Conservation (phyloP, 2,113 vertebrate genomes). For the Sylvia atricapilla region DNA sequence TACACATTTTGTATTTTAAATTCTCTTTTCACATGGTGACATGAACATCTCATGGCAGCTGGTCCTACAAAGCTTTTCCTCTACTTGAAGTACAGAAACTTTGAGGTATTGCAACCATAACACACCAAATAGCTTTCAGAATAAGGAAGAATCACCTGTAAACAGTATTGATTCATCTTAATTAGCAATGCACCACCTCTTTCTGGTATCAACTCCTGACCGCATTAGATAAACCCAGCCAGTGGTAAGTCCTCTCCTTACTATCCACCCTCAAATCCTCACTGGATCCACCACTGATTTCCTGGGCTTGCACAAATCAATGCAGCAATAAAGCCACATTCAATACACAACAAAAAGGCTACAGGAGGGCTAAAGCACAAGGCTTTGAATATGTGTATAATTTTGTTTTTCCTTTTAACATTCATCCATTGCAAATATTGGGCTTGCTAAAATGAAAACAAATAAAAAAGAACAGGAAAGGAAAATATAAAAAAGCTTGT, state of each 20-base stretch:
- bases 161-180: not conserved
- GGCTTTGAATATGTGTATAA: constrained; percentile 1
- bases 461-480: constrained; percentile 11
- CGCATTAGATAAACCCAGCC: not conserved
- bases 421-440: constrained; percentile 64
- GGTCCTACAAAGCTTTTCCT: not conserved
- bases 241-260: not conserved
- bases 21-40: not conserved
- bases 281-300: constrained; percentile 56
- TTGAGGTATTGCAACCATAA: not conserved
- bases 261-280: not conserved
- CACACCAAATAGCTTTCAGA: not conserved
- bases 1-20: not conserved
- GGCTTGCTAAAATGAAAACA: constrained; percentile 50
- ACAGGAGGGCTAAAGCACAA: constrained; percentile 66
- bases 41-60: not conserved
- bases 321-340: constrained; percentile 78
- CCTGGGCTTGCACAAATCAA: constrained; percentile 64
- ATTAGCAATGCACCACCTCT: not conserved
- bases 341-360: constrained; percentile 67
- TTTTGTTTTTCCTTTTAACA: constrained; percentile 25
- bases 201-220: constrained; percentile 18
- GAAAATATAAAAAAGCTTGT: constrained; percentile 61
- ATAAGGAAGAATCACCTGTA: not conserved
- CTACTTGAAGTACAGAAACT: not conserved